A percentile compares a stretch with the other conserved stretches of the same genome.
Evolutionary conservation across 1,140 invertebrate genomes (phyloP).

Genomic region (Drosophila sucinea): DNA sequence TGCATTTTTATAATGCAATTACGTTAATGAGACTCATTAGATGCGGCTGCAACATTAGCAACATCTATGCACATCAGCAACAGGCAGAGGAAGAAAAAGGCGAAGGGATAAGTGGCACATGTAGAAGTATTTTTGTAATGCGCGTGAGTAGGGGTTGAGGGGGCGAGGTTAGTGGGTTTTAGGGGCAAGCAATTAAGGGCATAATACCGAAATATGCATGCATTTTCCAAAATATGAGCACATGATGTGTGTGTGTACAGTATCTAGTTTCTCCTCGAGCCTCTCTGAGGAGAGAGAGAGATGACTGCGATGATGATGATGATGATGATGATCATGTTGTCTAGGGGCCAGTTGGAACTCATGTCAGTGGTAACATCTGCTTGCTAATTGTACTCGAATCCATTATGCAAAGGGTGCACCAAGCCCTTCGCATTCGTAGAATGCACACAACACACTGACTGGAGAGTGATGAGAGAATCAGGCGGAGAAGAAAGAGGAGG

Average conservation of each 20-base stretch:
- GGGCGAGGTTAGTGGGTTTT: neutral
- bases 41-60: conserved; percentile 20
- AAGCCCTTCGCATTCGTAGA: neutral
- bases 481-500: neutral
- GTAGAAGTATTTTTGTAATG: neutral
- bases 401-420: conserved; percentile 61
- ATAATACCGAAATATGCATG: conserved; percentile 4
- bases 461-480: neutral
- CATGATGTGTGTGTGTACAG: neutral
- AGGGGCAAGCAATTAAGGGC: neutral
- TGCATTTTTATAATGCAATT: conserved; percentile 44
- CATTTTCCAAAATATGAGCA: neutral
- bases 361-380: conserved; percentile 42
- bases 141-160: too few species aligned
- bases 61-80: conserved; percentile 1
- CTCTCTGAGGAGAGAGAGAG: neutral
- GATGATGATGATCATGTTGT: neutral
- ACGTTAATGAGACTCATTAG: conserved; percentile 75
- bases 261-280: neutral
- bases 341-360: conserved; percentile 36
- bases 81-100: neutral
- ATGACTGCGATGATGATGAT: neutral
- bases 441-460: neutral
- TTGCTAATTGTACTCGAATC: conserved; percentile 67
- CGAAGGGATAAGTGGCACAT: conserved; percentile 1